Evolutionary conservation across 2,888 invertebrate genomes (phyloP), one percentile per base, ranked within the genome.

Genomic region (Polydrusus tereticollis): DNA sequence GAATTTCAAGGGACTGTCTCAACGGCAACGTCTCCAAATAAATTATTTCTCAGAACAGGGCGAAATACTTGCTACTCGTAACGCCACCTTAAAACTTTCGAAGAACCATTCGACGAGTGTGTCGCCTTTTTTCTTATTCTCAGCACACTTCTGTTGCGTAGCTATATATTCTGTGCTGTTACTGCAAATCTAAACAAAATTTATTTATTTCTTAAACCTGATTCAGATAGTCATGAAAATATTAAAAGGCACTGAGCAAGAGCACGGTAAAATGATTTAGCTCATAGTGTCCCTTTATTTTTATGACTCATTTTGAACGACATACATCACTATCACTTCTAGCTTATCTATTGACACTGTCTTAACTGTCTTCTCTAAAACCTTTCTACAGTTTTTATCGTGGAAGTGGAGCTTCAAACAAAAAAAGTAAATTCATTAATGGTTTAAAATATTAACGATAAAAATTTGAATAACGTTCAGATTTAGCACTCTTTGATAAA

Each of bases 181-280:
- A n/a, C n/a, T n/a, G n/a, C n/a, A n/a, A n/a, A n/a, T n/a, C n/a
- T n/a, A n/a, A n/a, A n/a, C n/a, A n/a, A n/a, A n/a, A n/a, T n/a
- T n/a, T n/a, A n/a, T n/a, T n/a, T n/a, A n/a, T n/a, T 16, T 8
- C 6, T 43, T 18, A 18, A 18, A 16, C n/a, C n/a, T 29, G 16
- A n/a, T 55, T 18, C 16, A 18, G 10, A 29, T 55, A 26, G 29
- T 18, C 5, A 29, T 18, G 18, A 55, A 59, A 43, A 43, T 59
- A 43, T 23, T 43, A 14, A 16, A 26, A 14, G 16, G n/a, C 59
- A 60, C 10, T 6, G 64, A 65, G 71, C 71, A 50, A 66, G 71
- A 71, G 71, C 71, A 71, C 71, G 71, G 71, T 71, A 66, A 38
- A 69, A 60, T 63, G 57, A 59, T 67, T 67, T 26, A 59, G 59